Evolutionary conservation across 1,140 invertebrate species (phyloP), one percentile per base, ranked within the genome.

Genomic region (Polypedilum vanderplanki): DNA sequence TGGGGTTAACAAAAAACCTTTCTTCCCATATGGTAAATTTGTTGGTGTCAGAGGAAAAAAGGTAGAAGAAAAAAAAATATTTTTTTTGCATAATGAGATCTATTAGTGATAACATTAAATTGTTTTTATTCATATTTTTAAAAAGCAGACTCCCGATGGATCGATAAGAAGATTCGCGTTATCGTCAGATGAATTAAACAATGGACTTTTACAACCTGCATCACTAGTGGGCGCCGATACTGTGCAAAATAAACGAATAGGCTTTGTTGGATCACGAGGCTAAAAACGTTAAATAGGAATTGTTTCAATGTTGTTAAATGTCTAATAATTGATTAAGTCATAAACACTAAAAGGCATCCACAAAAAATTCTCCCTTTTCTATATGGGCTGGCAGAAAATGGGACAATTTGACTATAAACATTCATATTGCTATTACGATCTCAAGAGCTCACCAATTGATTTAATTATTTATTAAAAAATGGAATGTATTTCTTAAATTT

Each of bases 231-330:
- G 4, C 9, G 3, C 65, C 0, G 65, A 70, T 22, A 18, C 65
- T n/a, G n/a, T 57, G 20, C 65, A 70, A 70, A 18, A 70, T 17
- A 70, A 70, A 70, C 17, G 65, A 70, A 70, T 70, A 20, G 65
- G 65, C 7, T 70, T 70, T 20, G 65, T 70, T 70, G 65, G 65
- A 70, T 20, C 20, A 22, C 15, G 65, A 18, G 65, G 65, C 15
- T 22, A 22, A 70, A 70, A 18, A 70, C 18, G 20, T 57, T n/a
- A 33, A 33, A 5, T 5, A 33, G 24, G 24, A 33, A 33, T 3
- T 33, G n/a, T n/a, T 57, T 57, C 4, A 57, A n/a, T 57, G 46
- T 57, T 57, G n/a, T 57, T 57, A n/a, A 57, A 57, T 15, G 46
- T 57, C 46, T 57, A 57, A 12, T n/a, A 57, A 57, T 57, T 15